Conservation (phyloP, 2,888 invertebrate species). For the Diarsia brunnea region DNA sequence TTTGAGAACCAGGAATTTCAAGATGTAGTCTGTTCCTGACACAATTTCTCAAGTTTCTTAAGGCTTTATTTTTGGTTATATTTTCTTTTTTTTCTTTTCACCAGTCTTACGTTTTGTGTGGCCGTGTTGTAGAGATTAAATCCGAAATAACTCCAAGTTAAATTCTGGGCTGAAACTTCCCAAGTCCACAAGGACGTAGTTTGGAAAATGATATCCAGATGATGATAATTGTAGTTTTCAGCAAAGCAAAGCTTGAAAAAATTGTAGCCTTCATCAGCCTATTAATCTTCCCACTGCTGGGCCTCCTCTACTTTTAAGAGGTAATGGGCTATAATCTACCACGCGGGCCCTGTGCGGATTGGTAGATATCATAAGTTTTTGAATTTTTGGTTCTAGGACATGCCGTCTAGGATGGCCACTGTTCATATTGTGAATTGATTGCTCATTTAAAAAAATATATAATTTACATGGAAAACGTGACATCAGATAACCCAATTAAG, state of each 20-base stretch:
- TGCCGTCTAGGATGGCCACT: too few species aligned
- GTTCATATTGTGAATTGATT: background rate
- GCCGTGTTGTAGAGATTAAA: background rate
- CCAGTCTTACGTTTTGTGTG: background rate
- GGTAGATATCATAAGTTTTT: too few species aligned
- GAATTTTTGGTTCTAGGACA: too few species aligned
- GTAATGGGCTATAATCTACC: too few species aligned
- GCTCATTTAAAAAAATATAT: background rate
- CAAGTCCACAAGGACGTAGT: too few species aligned
- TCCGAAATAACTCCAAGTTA: background rate
- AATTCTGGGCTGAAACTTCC: too few species aligned
- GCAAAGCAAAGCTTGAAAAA: background rate
- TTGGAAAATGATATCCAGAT: too few species aligned
- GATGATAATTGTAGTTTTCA: background rate
- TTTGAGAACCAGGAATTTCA: slow-evolving; percentile 24
- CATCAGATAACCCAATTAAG: background rate
- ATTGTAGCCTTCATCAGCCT: too few species aligned
- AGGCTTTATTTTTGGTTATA: background rate
- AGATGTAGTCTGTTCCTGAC: slow-evolving; percentile 23
- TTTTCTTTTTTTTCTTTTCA: background rate
- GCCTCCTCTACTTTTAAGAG: too few species aligned
- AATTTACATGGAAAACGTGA: background rate
- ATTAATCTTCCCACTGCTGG: too few species aligned
- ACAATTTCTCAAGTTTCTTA: slow-evolving; percentile 14
- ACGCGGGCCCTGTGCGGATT: too few species aligned